These are phyloP conservation scores for Opisthocomus hoazin DNA, from an alignment of 2,113 vertebrate species.

Conservation along the genomic window DNA sequence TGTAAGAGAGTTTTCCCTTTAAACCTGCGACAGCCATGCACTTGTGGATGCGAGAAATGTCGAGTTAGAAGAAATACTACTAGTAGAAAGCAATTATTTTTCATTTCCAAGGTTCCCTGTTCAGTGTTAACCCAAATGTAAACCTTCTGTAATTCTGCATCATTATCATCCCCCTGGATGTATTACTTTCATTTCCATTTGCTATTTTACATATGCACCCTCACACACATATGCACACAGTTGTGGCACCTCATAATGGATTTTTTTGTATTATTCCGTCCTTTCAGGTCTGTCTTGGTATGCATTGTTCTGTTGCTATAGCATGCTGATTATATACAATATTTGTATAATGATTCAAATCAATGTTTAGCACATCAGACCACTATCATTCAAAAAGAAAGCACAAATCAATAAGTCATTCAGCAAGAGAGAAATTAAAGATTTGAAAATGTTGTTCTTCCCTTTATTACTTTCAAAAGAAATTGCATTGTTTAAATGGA, in stretches of 20 bases:
- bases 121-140: not conserved
- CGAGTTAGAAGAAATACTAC: not conserved
- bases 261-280: not conserved
- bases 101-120: not conserved
- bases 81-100: not conserved
- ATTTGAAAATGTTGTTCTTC: not conserved
- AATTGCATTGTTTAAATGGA: not conserved
- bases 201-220: not conserved
- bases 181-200: not conserved
- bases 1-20: not conserved
- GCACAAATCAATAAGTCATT: slow-evolving; percentile 48
- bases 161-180: fast-evolving
- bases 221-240: not conserved
- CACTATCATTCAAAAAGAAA: slow-evolving; percentile 7
- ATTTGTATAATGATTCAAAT: slow-evolving; percentile 18
- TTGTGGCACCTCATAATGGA: not conserved
- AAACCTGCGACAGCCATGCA: not conserved
- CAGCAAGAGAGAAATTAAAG: not conserved
- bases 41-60: not conserved
- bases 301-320: not conserved
- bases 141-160: not conserved
- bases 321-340: not conserved
- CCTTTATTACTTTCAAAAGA: not conserved
- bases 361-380: slow-evolving; percentile 16
- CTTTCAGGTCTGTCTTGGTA: not conserved